Base-by-base conservation (phyloP, 2,888 invertebrate genomes). In the Archips xylosteana region DNA sequence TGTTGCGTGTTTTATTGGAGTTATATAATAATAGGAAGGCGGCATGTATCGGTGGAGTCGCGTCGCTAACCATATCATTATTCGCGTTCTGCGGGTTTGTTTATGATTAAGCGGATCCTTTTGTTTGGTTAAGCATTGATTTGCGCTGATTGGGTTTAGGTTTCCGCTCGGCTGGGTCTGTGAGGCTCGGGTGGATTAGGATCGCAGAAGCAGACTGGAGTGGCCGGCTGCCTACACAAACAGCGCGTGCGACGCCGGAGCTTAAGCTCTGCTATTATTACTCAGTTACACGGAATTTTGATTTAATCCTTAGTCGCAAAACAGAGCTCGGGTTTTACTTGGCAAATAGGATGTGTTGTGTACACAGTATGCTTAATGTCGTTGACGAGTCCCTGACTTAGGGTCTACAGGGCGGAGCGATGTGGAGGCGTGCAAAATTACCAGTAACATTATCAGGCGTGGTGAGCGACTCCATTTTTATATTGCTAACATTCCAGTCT, bases 231-330 rank as follows among this genome's bases (percentile, higher is more conserved):
- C 51, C 64, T 60, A 60, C 10, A 23, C 65, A 71, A 66, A 71
- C 65, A 66, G 39, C 32, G 42, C 57, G n/a, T 57, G 54, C 23
- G 57, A 45, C 63, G 63, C 47, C 36, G 39, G 59, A 0, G 59
- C 59, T 36, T 59, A 39, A 60, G 71, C 65, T 62, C 42, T 5
- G 32, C 64, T 66, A 51, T 66, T 71, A 66, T 42, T 66, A 71
- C 51, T 49, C 10, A n/a, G 65, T 60, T 36, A 71, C 60, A 51
- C 49, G 39, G 34, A 71, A 70, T 60, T 23, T 71, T 12, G 51
- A 60, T 42, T 51, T 66, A 71, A 71, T 65, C 60, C 34, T 32
- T 8, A 34, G 59, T 49, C n/a, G 9, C 32, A 32, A 57, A 57
- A 32, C 57, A 23, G 15, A 32, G 57, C 12, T 32, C 4, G 3